Conservation (phyloP, 2,797 vertebrate genomes). For the Enteromius afrohamiltoni region DNA sequence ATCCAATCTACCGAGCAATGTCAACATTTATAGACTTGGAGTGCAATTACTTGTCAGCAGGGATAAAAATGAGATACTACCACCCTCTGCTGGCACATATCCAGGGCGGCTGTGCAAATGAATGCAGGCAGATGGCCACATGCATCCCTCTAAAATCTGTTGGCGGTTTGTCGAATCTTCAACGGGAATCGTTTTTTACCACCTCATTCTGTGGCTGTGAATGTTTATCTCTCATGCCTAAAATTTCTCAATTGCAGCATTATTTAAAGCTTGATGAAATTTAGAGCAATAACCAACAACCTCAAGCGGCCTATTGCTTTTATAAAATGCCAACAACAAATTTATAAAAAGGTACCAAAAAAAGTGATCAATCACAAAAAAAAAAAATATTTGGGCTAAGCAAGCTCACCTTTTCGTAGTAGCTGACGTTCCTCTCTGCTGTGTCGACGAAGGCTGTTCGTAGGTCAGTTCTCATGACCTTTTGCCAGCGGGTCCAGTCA, state of each 20-base stretch:
- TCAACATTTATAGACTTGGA: conserved; percentile 44
- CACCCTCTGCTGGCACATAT: conserved; percentile 60
- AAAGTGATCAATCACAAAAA: not conserved
- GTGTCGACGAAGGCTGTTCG: conserved; percentile 79
- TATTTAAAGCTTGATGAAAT: not conserved
- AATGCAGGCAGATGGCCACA: conserved; percentile 15
- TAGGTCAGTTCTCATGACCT: conserved; percentile 85
- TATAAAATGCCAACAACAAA: not conserved
- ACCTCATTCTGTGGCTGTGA: not conserved
- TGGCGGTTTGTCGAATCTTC: conserved; percentile 22
- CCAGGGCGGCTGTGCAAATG: conserved; percentile 37
- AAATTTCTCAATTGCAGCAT: conserved; percentile 3
- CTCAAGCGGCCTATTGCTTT: not conserved
- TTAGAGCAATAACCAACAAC: not conserved
- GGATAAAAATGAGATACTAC: conserved; percentile 55
- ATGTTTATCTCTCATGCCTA: not conserved
- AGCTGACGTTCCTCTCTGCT: conserved; percentile 86
- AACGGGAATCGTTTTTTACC: not conserved
- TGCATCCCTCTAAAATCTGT: conserved; percentile 11
- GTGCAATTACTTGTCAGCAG: conserved; percentile 36
- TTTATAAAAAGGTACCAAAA: not conserved
- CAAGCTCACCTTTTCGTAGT: conserved; percentile 90
- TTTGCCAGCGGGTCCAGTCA: conserved; percentile 90
- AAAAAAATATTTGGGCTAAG: not conserved
- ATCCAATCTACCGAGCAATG: conserved; percentile 35